Base-by-base conservation (phyloP, 2,888 invertebrate species). In the Caprella mutica region DNA sequence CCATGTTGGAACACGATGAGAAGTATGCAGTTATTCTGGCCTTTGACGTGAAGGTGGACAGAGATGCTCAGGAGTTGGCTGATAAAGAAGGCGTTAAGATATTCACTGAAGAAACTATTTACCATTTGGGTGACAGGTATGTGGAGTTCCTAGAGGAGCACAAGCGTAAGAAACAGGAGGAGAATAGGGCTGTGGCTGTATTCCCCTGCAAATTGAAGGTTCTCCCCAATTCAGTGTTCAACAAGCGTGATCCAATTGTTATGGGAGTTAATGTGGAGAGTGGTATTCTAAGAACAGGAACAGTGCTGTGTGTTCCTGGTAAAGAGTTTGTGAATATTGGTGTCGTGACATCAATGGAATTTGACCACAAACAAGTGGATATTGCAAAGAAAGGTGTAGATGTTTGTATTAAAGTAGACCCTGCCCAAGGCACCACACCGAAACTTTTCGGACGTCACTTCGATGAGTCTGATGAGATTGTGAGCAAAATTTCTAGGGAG, bases 361-460 rank as follows among this genome's bases (percentile, higher is more conserved):
- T 81, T 69, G 97, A 98, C 77, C 93, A 98, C 77, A 98, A 97
- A 73, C 76, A 84, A 52, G 84, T 97, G 67, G 94, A 97, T 65
- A 79, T 80, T n/a, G 98, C 97, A 12, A 81, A 90, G 66, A 92
- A 92, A 74, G 98, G 98, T 0, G 86, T 87, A 75, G 91, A 92
- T 75, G 89, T 94, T 38, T 93, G 93, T 76, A 82, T 94, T 70
- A 97, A 96, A 78, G 97, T 99, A 67, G 96, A 97, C 69, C 87
- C 93, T 27, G 83, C 90, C 50, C 89, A 93, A 17, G 97, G 97
- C n/a, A 96, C 98, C 74, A 84, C 97, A 48, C 98, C 98, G 46
- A 97, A 97, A 77, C 86, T 99, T 86, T 93, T 85, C 74, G 98
- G 98, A 12, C 80, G 98, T 58, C 98, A 99, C 76, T 99, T 99